These are phyloP conservation scores for Pelobates cultripes DNA, from an alignment of 2,797 vertebrate species.

Conservation along the genomic window DNA sequence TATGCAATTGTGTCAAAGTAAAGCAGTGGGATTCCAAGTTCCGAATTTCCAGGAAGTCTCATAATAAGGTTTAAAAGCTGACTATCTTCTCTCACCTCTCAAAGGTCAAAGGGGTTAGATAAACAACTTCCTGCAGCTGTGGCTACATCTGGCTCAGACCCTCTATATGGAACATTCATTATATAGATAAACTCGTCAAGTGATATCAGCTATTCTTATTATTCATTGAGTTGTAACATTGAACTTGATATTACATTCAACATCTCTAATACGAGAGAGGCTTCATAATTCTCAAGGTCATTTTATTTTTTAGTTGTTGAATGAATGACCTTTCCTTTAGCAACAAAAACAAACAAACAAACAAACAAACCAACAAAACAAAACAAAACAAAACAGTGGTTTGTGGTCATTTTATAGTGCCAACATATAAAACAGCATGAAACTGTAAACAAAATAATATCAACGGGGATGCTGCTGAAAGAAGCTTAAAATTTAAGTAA, in stretches of 20 bases:
- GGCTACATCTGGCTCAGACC: slow-evolving; percentile 74
- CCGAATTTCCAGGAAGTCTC: slow-evolving; percentile 53
- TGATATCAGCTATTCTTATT: slow-evolving; percentile 65
- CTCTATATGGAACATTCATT: slow-evolving; percentile 65
- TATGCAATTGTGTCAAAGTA: neutral
- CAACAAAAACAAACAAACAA: no score
- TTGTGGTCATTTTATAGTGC: no score
- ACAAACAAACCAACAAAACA: no score
- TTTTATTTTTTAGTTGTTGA: no score
- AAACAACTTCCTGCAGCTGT: slow-evolving; percentile 82
- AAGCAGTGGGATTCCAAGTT: neutral
- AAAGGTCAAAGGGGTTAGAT: slow-evolving; percentile 73
- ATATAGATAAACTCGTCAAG: slow-evolving; percentile 75
- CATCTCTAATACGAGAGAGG: no score
- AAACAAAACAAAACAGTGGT: no score
- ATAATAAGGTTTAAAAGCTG: slow-evolving; percentile 64
- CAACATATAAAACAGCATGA: no score
- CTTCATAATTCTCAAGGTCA: no score
- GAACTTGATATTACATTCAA: slow-evolving; percentile 70
- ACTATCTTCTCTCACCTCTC: slow-evolving; percentile 71
- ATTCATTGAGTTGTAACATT: slow-evolving; percentile 61
- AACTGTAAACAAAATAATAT: no score
- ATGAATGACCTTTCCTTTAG: no score
- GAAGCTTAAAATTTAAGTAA: no score
- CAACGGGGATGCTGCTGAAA: no score